Evolutionary conservation across 2,797 vertebrate species (phyloP), one percentile per base, ranked within the genome.

Genomic region (Ctenosaura bakeri): DNA sequence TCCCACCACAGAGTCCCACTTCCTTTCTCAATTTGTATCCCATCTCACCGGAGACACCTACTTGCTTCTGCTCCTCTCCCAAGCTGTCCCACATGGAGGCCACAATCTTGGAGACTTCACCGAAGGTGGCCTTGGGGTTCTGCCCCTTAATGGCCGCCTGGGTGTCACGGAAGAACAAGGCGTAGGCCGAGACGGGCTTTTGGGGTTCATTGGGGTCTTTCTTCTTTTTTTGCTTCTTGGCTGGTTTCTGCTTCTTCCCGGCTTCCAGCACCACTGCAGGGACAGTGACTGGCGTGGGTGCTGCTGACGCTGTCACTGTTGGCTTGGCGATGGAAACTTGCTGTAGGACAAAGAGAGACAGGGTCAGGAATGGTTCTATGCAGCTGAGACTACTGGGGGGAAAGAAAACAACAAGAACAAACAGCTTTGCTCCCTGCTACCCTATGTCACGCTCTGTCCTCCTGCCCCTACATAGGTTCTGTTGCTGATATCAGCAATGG

Each of bases 71-170:
- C 89, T 99, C 98, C 91, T 99, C 98, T 71, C 98, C 98, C 89
- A 99, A 96, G 94, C 98, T 99, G 96, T 99, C 98, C 98, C 98
- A 99, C 98, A 99, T 99, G 85, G 98, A 99, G 10, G 98, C 98
- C 87, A 99, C 98, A 0, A 99, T 99, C 97, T 98, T 99, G 1
- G 98, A 99, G 13, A 99, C 98, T 50, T 99, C 98, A 32, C 98
- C 98, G 16, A 99, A 99, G 0, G 98, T 98, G 20, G 98, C 98
- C 81, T 98, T 98, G 90, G 98, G 98, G 90, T 99, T 99, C 93
- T 99, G 98, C 24, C 98, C 98, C 91, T 99, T 99, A 52, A 99
- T 99, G 32, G 98, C 98, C 0, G 98, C 98, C 95, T 99, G 98
- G 0, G 98, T 99, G 96, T 99, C 98, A 85, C 98, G 97, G 95